These are phyloP conservation scores for Lacerta agilis DNA, from an alignment of 2,797 vertebrate species.

Conservation along the genomic window DNA sequence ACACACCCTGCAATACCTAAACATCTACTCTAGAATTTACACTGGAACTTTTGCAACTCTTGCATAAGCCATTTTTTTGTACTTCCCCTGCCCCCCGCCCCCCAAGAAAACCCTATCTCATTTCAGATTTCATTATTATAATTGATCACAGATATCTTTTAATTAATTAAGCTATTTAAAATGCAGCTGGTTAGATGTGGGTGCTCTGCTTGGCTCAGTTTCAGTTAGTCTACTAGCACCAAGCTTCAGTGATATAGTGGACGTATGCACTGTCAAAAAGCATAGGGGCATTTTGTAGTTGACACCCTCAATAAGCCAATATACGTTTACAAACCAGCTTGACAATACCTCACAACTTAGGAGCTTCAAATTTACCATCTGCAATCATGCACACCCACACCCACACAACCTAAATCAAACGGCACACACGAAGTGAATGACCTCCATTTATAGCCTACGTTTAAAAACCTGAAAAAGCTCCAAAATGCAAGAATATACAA, in stretches of 20 bases:
- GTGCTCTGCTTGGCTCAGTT: constrained; percentile 59
- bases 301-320: neutral
- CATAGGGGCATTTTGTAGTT: neutral
- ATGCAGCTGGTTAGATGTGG: constrained; percentile 63
- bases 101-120: constrained; percentile 37
- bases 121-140: constrained; percentile 74
- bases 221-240: constrained; percentile 52
- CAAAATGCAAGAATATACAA: constrained; percentile 33
- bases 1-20: constrained; percentile 62
- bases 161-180: constrained; percentile 72
- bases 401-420: constrained; percentile 19
- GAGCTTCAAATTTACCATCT: constrained; percentile 23
- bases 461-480: constrained; percentile 44
- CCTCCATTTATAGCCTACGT: constrained; percentile 39
- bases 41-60: constrained; percentile 69
- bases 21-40: constrained; percentile 61
- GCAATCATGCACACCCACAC: neutral
- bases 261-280: neutral
- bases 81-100: constrained; percentile 45
- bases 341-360: neutral
- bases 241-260: constrained; percentile 44
- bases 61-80: constrained; percentile 66
- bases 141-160: constrained; percentile 73
- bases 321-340: neutral
- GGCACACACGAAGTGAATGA: neutral